Evolutionary conservation across 2,888 invertebrate species (phyloP).

Genomic region (Plebejus anna): DNA sequence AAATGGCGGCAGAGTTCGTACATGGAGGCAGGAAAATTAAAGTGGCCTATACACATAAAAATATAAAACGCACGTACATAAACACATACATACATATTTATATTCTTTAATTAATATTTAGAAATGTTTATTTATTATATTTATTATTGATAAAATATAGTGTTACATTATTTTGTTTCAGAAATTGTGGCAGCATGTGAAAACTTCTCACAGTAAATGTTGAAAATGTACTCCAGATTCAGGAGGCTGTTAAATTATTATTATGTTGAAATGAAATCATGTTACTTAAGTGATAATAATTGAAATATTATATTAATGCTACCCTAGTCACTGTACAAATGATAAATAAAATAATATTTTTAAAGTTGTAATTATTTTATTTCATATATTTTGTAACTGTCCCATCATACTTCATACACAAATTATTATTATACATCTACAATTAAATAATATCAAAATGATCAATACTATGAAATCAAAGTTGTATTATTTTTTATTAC

Average conservation of each 20-base stretch:
- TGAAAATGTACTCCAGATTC: constrained; percentile 10
- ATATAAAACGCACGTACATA: no score
- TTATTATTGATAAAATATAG: no score
- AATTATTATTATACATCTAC: background rate
- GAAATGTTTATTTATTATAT: no score
- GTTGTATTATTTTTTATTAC: no score
- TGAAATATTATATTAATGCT: constrained; percentile 21
- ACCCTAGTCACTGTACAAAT: constrained; percentile 32
- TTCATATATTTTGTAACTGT: background rate
- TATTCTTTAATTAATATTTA: no score
- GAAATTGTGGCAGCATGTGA: constrained; percentile 60
- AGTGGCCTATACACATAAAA: no score
- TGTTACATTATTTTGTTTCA: constrained; percentile 48
- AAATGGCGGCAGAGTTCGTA: no score
- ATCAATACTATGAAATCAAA: no score
- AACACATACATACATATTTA: no score
- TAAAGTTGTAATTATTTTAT: background rate
- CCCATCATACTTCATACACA: background rate
- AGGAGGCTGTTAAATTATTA: constrained; percentile 24
- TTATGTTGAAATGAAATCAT: constrained; percentile 13
- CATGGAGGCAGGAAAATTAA: no score
- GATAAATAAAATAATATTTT: constrained; percentile 26
- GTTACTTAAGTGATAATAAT: background rate
- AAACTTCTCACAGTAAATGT: constrained; percentile 31
- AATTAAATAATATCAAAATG: no score